These are phyloP conservation scores for Drosophila saltans DNA, from an alignment of 1,140 invertebrate genomes.

Conservation along the genomic window DNA sequence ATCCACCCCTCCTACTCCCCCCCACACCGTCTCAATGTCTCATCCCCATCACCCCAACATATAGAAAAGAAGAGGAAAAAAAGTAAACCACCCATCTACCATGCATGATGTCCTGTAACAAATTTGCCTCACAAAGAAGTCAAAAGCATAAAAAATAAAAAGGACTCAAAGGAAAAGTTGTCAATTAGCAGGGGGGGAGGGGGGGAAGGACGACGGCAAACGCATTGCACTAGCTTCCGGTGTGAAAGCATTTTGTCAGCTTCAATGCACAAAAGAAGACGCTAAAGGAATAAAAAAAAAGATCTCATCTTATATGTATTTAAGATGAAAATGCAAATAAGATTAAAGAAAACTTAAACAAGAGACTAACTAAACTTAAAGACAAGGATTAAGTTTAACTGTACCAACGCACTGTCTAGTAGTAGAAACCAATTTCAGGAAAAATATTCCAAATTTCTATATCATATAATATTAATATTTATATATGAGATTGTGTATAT, in stretches of 20 bases:
- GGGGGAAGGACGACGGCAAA: constrained; percentile 43
- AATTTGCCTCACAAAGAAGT: constrained; percentile 70
- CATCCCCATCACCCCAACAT: not conserved
- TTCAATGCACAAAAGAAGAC: constrained; percentile 59
- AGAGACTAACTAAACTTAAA: not conserved
- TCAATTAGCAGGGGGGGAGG: constrained; percentile 46
- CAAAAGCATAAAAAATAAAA: constrained; percentile 41
- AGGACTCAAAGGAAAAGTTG: constrained; percentile 43
- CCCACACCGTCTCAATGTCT: too few relatives aligned
- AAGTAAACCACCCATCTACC: constrained; percentile 25
- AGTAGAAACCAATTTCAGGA: too few relatives aligned
- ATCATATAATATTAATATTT: too few relatives aligned
- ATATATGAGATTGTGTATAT: too few relatives aligned
- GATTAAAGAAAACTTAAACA: not conserved
- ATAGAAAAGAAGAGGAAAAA: too few relatives aligned
- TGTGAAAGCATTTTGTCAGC: constrained; percentile 78
- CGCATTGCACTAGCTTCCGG: constrained; percentile 78
- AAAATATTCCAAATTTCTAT: too few relatives aligned
- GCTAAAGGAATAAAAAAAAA: not conserved
- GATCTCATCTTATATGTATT: not conserved
- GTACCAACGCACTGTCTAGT: too few relatives aligned
- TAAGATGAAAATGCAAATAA: constrained; percentile 8
- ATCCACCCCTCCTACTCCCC: not conserved
- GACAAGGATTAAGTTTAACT: not conserved
- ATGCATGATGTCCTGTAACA: constrained; percentile 66